phyloP scores from a whole-genome alignment of 2,113 vertebrate species.

The Octodon degus region DNA sequence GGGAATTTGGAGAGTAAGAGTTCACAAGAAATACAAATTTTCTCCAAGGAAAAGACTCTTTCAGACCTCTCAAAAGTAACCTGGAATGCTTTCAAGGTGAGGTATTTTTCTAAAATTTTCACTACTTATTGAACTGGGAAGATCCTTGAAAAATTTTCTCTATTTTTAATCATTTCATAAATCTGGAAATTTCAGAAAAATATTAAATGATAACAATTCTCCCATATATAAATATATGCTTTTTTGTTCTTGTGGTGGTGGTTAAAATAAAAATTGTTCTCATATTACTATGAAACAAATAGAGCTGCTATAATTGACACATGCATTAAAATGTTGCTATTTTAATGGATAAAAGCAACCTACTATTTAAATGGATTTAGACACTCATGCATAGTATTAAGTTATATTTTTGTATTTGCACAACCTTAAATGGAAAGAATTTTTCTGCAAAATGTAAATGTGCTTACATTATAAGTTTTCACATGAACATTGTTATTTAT shows the following conservation, averaged over 20 bases:
- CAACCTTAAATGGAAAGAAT: slow-evolving; percentile 15
- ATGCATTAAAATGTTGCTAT: slow-evolving; percentile 58
- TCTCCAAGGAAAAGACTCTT: slow-evolving; percentile 30
- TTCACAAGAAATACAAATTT: slow-evolving; percentile 55
- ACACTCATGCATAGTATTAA: slow-evolving; percentile 30
- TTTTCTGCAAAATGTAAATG: slow-evolving; percentile 36
- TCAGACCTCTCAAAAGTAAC: slow-evolving; percentile 44
- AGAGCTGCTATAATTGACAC: background rate
- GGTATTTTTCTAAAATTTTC: slow-evolving; percentile 33
- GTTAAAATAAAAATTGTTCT: slow-evolving; percentile 3
- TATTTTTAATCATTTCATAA: slow-evolving; percentile 3
- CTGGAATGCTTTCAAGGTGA: slow-evolving; percentile 38
- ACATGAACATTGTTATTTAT: slow-evolving; percentile 35
- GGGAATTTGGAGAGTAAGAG: background rate
- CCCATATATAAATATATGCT: background rate
- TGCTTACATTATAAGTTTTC: background rate
- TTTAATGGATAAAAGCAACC: slow-evolving; percentile 55
- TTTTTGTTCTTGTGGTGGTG: background rate
- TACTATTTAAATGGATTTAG: slow-evolving; percentile 45
- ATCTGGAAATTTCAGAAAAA: background rate
- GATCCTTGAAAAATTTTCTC: background rate
- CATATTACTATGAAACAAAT: slow-evolving; percentile 10
- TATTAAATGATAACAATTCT: background rate
- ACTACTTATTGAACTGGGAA: slow-evolving; percentile 32
- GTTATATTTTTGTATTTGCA: slow-evolving; percentile 33